Conservation (phyloP, 2,888 invertebrate species). For the Leptinotarsa juncta region DNA sequence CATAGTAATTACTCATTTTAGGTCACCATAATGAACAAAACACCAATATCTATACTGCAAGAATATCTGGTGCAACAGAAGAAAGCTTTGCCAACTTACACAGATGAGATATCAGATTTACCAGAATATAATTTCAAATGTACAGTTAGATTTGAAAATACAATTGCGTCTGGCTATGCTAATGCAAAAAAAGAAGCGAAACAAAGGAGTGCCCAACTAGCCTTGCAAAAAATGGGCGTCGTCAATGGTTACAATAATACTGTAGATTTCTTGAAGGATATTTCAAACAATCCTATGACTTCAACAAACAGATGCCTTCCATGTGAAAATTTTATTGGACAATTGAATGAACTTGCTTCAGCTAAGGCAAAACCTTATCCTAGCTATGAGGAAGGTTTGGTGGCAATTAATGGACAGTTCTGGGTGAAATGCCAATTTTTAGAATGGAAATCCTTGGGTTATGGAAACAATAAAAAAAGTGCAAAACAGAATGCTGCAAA, state of each 20-base stretch:
- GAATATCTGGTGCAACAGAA: conserved; percentile 38
- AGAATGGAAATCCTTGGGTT: conserved; percentile 36
- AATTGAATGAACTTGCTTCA: conserved; percentile 44
- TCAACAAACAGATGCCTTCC: neutral
- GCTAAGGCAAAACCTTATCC: conserved; percentile 34
- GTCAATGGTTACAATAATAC: neutral
- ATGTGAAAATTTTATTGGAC: conserved; percentile 41
- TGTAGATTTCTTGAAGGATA: neutral
- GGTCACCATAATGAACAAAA: conserved; percentile 34
- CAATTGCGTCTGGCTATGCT: conserved; percentile 38
- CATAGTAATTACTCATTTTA: neutral
- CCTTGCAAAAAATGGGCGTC: conserved; percentile 28
- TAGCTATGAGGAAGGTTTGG: conserved; percentile 33
- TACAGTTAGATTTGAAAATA: conserved; percentile 29
- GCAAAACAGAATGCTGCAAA: conserved; percentile 47
- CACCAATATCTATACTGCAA: conserved; percentile 47
- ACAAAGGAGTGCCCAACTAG: conserved; percentile 43
- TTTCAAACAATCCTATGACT: neutral
- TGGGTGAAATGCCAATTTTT: conserved; percentile 38
- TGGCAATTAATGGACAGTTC: conserved; percentile 31
- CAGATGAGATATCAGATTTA: conserved; percentile 25
- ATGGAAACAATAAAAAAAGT: conserved; percentile 43
- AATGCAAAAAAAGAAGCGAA: conserved; percentile 47
- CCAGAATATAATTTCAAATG: conserved; percentile 36
- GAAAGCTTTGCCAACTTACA: conserved; percentile 34